phyloP scores from a whole-genome alignment of 2,797 vertebrate species.

The Rhinichthys osculus region DNA sequence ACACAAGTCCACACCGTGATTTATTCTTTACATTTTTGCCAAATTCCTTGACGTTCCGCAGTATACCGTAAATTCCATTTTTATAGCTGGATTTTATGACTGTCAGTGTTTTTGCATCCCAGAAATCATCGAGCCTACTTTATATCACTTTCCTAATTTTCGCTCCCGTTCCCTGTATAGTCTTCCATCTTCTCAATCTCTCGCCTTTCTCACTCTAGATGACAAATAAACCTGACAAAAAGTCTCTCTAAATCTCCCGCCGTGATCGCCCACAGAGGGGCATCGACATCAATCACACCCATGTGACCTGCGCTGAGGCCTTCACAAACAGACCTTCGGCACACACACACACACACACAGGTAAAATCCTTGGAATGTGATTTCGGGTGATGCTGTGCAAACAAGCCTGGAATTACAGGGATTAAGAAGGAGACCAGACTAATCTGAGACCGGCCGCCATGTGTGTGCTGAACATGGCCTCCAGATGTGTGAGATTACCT shows the following conservation, averaged over 20 bases:
- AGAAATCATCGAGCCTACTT: not conserved
- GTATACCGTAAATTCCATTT: not conserved
- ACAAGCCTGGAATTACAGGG: slow-evolving; percentile 43
- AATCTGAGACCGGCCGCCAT: slow-evolving; percentile 29
- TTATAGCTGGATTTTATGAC: not conserved
- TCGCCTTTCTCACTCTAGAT: not conserved
- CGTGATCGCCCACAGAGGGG: slow-evolving; percentile 2
- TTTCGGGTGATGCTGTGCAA: slow-evolving; percentile 21
- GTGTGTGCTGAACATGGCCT: slow-evolving; percentile 39
- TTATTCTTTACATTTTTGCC: not conserved
- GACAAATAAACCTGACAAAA: slow-evolving; percentile 40
- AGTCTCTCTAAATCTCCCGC: slow-evolving; percentile 11
- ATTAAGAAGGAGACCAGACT: slow-evolving; percentile 38
- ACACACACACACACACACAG: slow-evolving; percentile 39
- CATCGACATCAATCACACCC: slow-evolving; percentile 29
- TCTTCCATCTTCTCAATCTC: slow-evolving; percentile 6
- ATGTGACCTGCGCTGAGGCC: slow-evolving; percentile 22
- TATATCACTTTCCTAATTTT: not conserved
- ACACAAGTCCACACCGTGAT: not conserved
- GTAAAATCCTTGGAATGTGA: slow-evolving; percentile 16
- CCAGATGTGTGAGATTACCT: slow-evolving; percentile 57
- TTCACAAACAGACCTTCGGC: slow-evolving; percentile 4
- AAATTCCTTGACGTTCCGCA: not conserved
- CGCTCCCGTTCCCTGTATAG: not conserved
- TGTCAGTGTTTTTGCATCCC: not conserved